A percentile compares a stretch with the other conserved stretches of the same genome.
These are phyloP conservation scores for Bos indicus DNA, from an alignment of 2,113 vertebrate genomes.

Conservation along the genomic window DNA sequence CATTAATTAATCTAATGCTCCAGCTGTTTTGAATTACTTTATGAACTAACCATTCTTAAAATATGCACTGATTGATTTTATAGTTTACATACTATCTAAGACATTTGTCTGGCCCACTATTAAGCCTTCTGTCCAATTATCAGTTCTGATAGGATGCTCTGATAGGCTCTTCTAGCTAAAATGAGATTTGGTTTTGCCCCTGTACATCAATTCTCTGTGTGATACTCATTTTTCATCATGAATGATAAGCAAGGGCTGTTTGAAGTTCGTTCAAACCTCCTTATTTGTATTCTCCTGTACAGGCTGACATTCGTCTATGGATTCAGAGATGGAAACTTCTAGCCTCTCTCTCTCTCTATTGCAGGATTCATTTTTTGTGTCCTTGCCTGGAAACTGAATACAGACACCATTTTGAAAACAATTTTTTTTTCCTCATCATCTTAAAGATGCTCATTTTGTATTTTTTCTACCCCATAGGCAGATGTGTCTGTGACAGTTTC, in stretches of 20 bases:
- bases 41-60: not conserved
- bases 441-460: conserved; percentile 49
- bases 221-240: conserved; percentile 28
- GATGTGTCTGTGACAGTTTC: conserved; percentile 50
- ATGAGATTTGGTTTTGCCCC: conserved; percentile 47
- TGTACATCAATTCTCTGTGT: conserved; percentile 36
- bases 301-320: conserved; percentile 13
- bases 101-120: not conserved
- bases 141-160: not conserved
- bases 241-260: conserved; percentile 38
- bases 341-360: not conserved
- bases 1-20: conserved; percentile 4
- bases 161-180: conserved; percentile 4
- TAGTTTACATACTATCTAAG: conserved; percentile 20
- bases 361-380: conserved; percentile 43
- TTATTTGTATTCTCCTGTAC: conserved; percentile 42
- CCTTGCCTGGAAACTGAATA: conserved; percentile 33
- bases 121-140: conserved; percentile 40
- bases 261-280: conserved; percentile 28
- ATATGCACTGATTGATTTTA: conserved; percentile 14
- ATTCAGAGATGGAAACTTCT: conserved; percentile 6
- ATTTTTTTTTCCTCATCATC: not conserved
- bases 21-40: conserved; percentile 36
- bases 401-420: conserved; percentile 42
- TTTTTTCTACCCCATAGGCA: conserved; percentile 4